phyloP scores from a whole-genome alignment of 2,888 invertebrate species.

The Nemurella pictetii region DNA sequence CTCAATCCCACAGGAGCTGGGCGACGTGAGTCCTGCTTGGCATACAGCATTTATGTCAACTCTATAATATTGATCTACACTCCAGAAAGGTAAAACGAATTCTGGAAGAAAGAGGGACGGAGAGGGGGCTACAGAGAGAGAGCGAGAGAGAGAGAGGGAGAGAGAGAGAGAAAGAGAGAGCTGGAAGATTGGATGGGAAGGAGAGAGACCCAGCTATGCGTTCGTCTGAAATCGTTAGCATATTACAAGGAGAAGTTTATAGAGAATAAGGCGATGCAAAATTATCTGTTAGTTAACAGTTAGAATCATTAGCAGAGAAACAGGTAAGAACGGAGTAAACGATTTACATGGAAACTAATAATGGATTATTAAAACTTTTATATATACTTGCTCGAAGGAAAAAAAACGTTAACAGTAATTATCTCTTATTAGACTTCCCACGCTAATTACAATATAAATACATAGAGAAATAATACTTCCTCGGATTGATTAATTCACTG shows the following conservation, averaged over 20 bases:
- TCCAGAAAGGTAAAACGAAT: slow-evolving; percentile 25
- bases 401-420: background rate
- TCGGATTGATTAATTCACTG: background rate
- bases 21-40: background rate
- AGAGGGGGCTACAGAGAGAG: slow-evolving; percentile 30
- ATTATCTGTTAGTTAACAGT: background rate
- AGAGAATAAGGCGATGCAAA: background rate
- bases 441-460: background rate
- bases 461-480: background rate
- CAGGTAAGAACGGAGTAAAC: background rate
- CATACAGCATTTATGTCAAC: slow-evolving; percentile 35
- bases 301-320: background rate
- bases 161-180: slow-evolving; percentile 35
- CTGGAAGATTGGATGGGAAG: slow-evolving; percentile 35
- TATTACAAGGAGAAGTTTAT: background rate
- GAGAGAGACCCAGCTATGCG: background rate
- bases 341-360: background rate
- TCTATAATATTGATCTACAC: slow-evolving; percentile 32
- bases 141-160: slow-evolving; percentile 27
- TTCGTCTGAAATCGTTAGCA: background rate
- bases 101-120: slow-evolving; percentile 25
- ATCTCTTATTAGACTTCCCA: background rate
- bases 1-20: background rate
- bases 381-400: background rate
- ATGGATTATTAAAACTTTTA: background rate